phyloP scores from a whole-genome alignment of 1,140 invertebrate species.

The Dolichoris vasculosae region DNA sequence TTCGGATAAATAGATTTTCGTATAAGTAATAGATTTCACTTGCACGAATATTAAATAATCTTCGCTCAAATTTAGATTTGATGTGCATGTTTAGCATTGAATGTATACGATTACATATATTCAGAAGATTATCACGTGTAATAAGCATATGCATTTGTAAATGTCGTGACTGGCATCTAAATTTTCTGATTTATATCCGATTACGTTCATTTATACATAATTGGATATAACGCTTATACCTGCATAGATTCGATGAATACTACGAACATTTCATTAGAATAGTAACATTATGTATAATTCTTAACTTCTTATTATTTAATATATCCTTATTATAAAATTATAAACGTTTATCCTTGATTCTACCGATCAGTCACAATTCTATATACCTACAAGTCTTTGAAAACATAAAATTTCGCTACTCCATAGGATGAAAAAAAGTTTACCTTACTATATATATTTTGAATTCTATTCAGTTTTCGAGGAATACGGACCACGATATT shows the following conservation, averaged over 20 bases:
- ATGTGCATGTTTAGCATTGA: neutral
- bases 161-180: neutral
- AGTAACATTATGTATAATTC: no score
- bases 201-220: neutral
- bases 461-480: no score
- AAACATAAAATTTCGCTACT: no score
- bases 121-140: neutral
- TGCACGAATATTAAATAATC: neutral
- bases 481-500: no score
- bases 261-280: neutral
- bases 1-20: neutral
- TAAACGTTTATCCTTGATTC: no score
- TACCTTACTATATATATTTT: no score
- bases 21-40: neutral
- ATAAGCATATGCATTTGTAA: neutral
- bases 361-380: no score
- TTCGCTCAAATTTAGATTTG: neutral
- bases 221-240: neutral
- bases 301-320: no score
- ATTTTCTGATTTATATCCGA: slow-evolving; percentile 7
- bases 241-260: neutral
- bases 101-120: neutral
- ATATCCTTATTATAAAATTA: no score
- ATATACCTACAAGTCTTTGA: no score
- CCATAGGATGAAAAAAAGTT: no score